phyloP scores from a whole-genome alignment of 2,888 invertebrate genomes.

The Lasius platythorax region DNA sequence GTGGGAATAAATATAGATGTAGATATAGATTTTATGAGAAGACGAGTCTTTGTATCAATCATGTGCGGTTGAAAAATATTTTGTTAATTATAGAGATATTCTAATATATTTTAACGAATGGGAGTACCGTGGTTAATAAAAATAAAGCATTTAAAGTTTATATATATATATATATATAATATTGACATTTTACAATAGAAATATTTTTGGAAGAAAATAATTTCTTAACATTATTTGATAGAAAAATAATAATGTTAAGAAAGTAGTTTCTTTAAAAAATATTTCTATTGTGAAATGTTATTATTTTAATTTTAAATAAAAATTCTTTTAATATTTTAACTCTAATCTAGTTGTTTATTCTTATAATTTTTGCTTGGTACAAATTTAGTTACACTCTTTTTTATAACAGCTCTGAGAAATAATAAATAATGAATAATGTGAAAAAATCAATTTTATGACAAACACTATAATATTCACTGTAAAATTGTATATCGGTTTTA shows the following conservation, averaged over 20 bases:
- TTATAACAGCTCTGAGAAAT: background rate
- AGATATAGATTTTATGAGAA: too few relatives aligned
- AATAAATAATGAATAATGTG: background rate
- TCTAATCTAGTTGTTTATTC: background rate
- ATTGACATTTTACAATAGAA: too few relatives aligned
- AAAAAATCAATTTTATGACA: conserved; percentile 2
- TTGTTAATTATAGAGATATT: too few relatives aligned
- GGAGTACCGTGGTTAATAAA: too few relatives aligned
- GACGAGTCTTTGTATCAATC: too few relatives aligned
- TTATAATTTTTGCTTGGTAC: background rate
- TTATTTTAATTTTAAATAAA: background rate
- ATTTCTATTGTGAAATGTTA: background rate
- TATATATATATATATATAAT: background rate
- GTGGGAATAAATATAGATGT: too few relatives aligned
- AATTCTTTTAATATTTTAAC: background rate
- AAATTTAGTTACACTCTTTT: background rate
- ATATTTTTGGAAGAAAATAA: too few relatives aligned
- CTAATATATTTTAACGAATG: too few relatives aligned
- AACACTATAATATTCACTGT: background rate
- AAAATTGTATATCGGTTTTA: conserved; percentile 12
- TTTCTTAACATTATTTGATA: background rate
- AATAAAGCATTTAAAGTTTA: too few relatives aligned
- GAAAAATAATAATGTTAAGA: background rate
- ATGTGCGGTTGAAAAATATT: too few relatives aligned
- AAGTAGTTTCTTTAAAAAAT: background rate